Conservation (phyloP, 2,113 vertebrate species). For the Aplodontia rufa region DNA sequence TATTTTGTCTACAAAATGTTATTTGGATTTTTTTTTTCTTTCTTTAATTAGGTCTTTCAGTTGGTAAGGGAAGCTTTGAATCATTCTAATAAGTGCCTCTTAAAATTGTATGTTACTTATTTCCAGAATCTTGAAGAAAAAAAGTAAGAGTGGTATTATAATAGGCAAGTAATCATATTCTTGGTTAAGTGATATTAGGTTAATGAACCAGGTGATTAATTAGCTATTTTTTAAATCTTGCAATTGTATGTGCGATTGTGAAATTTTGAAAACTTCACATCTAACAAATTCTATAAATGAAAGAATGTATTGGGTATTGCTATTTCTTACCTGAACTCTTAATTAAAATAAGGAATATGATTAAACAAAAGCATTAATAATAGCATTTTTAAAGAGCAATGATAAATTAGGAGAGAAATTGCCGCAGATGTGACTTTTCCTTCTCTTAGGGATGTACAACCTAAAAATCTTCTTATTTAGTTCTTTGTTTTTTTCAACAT, state of each 20-base stretch:
- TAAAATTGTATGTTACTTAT: constrained; percentile 91
- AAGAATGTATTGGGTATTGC: constrained; percentile 41
- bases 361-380: constrained; percentile 49
- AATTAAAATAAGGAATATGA: constrained; percentile 12
- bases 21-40: constrained; percentile 66
- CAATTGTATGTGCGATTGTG: constrained; percentile 37
- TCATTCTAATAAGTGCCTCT: constrained; percentile 88
- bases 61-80: constrained; percentile 76
- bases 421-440: constrained; percentile 6
- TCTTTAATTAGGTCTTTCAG: constrained; percentile 70
- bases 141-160: constrained; percentile 24
- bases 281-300: constrained; percentile 40
- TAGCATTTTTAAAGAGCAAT: constrained; percentile 20
- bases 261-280: constrained; percentile 56
- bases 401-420: not conserved
- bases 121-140: constrained; percentile 84
- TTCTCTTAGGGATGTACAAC: not conserved
- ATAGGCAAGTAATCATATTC: constrained; percentile 58
- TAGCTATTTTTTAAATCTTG: constrained; percentile 54
- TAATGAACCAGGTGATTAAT: constrained; percentile 56
- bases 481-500: constrained; percentile 16
- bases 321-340: constrained; percentile 52
- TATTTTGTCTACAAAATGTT: constrained; percentile 82
- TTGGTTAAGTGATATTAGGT: constrained; percentile 36
- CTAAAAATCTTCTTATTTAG: not conserved